These are phyloP conservation scores for Hippocampus mohnikei DNA, from an alignment of 2,113 vertebrate genomes.

Conservation along the genomic window DNA sequence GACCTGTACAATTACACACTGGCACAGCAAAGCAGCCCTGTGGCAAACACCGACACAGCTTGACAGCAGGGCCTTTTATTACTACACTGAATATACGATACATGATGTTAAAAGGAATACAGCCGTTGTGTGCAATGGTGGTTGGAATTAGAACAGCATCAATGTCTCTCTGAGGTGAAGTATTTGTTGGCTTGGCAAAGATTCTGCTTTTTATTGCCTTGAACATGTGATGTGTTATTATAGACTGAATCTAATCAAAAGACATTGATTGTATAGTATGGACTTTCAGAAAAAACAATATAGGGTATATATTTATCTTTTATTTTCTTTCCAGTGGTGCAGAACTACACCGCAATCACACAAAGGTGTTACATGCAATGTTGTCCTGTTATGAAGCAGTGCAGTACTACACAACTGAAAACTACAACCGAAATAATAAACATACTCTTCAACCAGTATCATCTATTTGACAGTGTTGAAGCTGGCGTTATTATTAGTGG, in stretches of 20 bases:
- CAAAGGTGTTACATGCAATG: no score
- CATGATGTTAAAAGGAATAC: conserved; percentile 24
- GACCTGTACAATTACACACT: conserved; percentile 60
- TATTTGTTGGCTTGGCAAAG: background rate
- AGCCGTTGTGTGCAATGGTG: background rate
- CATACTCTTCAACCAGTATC: no score
- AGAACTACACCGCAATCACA: no score
- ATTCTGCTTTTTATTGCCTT: background rate
- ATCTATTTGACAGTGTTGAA: no score
- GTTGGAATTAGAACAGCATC: background rate
- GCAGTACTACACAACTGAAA: no score
- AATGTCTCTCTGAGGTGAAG: conserved; percentile 12
- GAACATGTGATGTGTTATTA: background rate
- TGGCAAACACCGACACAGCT: conserved; percentile 41
- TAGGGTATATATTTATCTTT: no score
- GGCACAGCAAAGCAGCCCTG: conserved; percentile 52
- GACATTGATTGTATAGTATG: background rate
- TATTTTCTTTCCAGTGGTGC: no score
- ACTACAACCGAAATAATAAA: no score
- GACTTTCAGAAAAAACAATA: background rate
- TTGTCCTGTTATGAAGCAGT: no score
- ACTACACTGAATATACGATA: conserved; percentile 23
- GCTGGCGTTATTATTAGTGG: no score
- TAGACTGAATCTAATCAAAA: background rate
- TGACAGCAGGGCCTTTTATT: conserved; percentile 51